Evolutionary conservation across 2,888 invertebrate genomes (phyloP), one percentile per base, ranked within the genome.

Genomic region (Pristionchus entomophagus): DNA sequence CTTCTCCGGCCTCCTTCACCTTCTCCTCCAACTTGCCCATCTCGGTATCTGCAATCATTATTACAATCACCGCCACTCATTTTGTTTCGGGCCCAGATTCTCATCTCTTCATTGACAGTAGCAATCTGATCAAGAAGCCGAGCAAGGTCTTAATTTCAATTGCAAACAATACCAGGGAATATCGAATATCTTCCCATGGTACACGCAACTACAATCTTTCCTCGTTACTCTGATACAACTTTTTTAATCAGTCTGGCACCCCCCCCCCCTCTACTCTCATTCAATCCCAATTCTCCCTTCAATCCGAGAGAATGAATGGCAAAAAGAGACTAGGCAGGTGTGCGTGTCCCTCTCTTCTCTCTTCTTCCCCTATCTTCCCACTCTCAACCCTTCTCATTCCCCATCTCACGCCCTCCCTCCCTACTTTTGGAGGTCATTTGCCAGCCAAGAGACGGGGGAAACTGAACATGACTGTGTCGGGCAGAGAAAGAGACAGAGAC

Each of bases 381-480:
- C 82, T 82, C 59, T 59, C 78, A 51, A 22, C 78, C 78, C 51
- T 10, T 78, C 78, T 59, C 59, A n/a, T 41, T 38, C 82, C 45
- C 41, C 59, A 29, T 53, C 59, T 82, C 59, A 41, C 26, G 38
- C 59, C 29, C 82, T 38, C n/a, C 53, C 29, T 41, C 41, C 51
- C 78, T 41, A 78, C 78, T 51, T 78, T 49, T 78, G 51, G 51
- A 78, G 78, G 78, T 49, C 78, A 78, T 51, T 78, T 49, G 51
- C 41, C 73, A 78, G 49, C 78, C 51, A 73, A 45, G 49, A 17
- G 41, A 82, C 29, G 59, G 56, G 49, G 32, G 78, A 51, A 53
- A 78, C 78, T 53, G 35, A 78, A 51, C 51, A 49, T 41, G 41
- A n/a, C 38, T 29, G 77, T 49, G 78, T 49, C 49, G 78, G 82